Evolutionary conservation across 2,797 vertebrate genomes (phyloP), one percentile per base, ranked within the genome.

Genomic region (Oophaga sylvatica): DNA sequence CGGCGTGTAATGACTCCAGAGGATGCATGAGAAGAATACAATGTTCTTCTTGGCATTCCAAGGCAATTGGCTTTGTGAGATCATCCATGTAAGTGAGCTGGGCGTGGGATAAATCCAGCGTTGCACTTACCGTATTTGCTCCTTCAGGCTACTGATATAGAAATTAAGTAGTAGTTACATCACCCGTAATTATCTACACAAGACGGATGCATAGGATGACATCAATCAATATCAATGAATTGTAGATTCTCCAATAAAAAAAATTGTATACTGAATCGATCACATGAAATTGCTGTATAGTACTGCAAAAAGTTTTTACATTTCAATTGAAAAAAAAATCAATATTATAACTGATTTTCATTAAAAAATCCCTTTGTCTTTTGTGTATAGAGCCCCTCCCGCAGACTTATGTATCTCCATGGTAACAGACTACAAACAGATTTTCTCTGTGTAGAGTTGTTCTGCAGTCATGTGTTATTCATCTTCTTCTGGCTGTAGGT

Each of bases 31-130:
- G 22, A 56, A 57, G 81, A 62, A 84, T 76, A 73, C 70, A 76
- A n/a, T 76, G 83, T 29, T 59, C 41, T 71, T 73, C 56, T 76
- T 19, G 15, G 83, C 35, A 60, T 75, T 84, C 68, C 68, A 45
- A 2, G 10, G 26, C 22, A 60, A 75, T 59, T 41, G 16, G 17
- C 26, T 26, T 65, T 71, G 67, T 83, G 65, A 83, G 53, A 26
- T 71, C 81, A 59, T 57, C 29, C 26, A 5, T 60, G 13, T 62
- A 19, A 76, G 31, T 15, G 60, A 75, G 70, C 48, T 62, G 83
- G 57, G 83, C 17, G 71, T 26, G 22, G 60, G 22, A 75, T 8
- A 3, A 31, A 31, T 19, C 56, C 77, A 9, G 19, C 57, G 20
- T 19, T 81, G 79, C 20, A 56, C 10, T 82, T 53, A 67, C 19